Evolutionary conservation across 2,888 invertebrate species (phyloP), one percentile per base, ranked within the genome.

Genomic region (Glomeris marginata): DNA sequence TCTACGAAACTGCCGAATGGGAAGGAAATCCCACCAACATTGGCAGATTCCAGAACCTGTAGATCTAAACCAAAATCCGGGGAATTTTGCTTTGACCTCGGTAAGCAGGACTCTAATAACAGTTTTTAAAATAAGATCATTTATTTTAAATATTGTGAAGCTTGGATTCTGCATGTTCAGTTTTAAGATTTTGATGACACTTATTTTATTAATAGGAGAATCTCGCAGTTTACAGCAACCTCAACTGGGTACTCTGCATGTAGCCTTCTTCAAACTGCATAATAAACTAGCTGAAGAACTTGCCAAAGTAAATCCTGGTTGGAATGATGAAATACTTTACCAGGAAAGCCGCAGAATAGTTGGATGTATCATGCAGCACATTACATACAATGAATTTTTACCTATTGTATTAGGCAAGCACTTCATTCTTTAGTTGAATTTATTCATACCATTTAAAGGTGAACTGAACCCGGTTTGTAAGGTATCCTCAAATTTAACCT

Each of bases 301-400:
- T n/a, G 33, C 20, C 1, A n/a, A 22, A 16, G 34, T 56, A n/a
- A 58, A 58, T 47, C 55, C 56, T 4, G 13, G 33, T 13, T 58
- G 58, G 58, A 51, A 47, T 22, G 58, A 58, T 51, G 56, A 58
- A 37, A 52, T 45, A 2, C 35, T 58, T 6, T 58, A 53, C 44
- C 56, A 57, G 46, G 58, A 58, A 44, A 42, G 54, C 18, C 22
- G 57, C 49, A 45, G 57, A 34, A 57, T 58, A 40, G 47, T 58
- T 3, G 55, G 50, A 36, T 50, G 56, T 57, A 10, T 45, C 50
- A 2, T 58, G 41, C 58, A 58, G 41, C 53, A 58, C 42, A 58
- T 58, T 33, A 55, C 52, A 20, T 58, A 53, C 42, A 58, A 58
- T 33, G 58, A 58, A 52, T 58, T 52, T 49, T 33, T 53, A 15